Percentiles rank a stretch among this genome's conserved stretches.
Evolutionary conservation across 2,113 vertebrate genomes (phyloP).

Genomic region (Zingel zingel): DNA sequence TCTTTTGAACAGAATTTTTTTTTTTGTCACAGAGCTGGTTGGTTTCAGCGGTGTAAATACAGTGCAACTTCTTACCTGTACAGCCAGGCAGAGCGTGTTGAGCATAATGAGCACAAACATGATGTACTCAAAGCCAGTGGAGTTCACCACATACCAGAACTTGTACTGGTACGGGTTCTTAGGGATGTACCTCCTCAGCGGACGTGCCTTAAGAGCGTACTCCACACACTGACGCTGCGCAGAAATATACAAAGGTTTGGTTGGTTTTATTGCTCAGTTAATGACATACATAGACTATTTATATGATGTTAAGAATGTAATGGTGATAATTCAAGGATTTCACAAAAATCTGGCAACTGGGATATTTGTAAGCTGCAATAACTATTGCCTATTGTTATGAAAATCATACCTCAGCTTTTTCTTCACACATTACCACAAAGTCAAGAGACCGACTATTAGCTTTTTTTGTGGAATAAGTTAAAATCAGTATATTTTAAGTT

Average conservation of each 20-base stretch:
- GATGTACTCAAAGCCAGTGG: constrained; percentile 99
- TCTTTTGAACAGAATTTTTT: neutral
- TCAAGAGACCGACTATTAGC: neutral
- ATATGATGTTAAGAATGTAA: neutral
- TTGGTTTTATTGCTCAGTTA: neutral
- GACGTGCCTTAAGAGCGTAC: constrained; percentile 96
- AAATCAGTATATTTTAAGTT: neutral
- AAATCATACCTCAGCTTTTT: neutral
- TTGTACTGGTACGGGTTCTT: constrained; percentile 99
- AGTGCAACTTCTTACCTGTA: constrained; percentile 89
- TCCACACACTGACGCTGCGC: constrained; percentile 97
- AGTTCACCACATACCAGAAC: constrained; percentile 99
- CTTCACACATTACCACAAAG: neutral
- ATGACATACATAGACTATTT: neutral
- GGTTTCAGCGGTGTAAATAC: neutral
- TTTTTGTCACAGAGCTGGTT: neutral
- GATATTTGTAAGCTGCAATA: neutral
- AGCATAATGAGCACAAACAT: constrained; percentile 99
- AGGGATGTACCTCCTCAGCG: constrained; percentile 96
- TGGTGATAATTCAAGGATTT: neutral
- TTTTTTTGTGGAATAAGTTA: neutral
- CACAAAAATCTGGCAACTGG: neutral
- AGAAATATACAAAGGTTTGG: constrained; percentile 18
- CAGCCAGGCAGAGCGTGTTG: constrained; percentile 98
- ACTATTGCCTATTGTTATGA: neutral